Percentiles rank a stretch among this genome's conserved stretches.
phyloP scores from a whole-genome alignment of 2,888 invertebrate genomes.

The Automeris io region DNA sequence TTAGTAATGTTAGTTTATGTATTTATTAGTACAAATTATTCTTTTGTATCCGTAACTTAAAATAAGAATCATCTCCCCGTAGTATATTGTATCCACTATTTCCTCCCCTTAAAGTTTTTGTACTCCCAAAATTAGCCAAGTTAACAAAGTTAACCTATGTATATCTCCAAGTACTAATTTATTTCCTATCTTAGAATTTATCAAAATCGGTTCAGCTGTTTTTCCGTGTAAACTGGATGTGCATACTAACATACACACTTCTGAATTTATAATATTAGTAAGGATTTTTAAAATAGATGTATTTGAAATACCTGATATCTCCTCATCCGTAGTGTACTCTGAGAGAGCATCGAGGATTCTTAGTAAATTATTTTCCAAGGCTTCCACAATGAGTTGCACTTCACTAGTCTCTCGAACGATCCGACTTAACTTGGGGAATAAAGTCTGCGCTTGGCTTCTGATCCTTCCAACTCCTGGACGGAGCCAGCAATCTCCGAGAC shows the following conservation, averaged over 20 bases:
- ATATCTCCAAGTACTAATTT: slow-evolving; percentile 6
- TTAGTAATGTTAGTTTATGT: too few species aligned
- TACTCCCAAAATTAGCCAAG: neutral
- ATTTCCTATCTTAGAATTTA: too few species aligned
- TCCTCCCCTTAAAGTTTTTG: too few species aligned
- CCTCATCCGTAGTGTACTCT: slow-evolving; percentile 70
- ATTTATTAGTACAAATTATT: too few species aligned
- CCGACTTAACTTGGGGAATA: slow-evolving; percentile 62
- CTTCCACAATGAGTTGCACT: slow-evolving; percentile 55
- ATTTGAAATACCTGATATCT: slow-evolving; percentile 63
- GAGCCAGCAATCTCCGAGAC: slow-evolving; percentile 65
- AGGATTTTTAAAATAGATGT: too few species aligned
- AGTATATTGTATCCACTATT: too few species aligned
- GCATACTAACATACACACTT: too few species aligned
- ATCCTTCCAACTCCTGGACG: slow-evolving; percentile 68
- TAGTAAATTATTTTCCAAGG: slow-evolving; percentile 59
- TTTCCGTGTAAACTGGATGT: too few species aligned
- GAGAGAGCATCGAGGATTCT: slow-evolving; percentile 57
- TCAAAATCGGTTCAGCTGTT: too few species aligned
- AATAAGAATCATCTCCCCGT: too few species aligned
- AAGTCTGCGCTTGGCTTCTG: slow-evolving; percentile 58
- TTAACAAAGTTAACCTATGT: neutral
- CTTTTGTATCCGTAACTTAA: too few species aligned
- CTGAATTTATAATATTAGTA: too few species aligned
- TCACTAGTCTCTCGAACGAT: slow-evolving; percentile 53